phyloP scores from a whole-genome alignment of 2,888 invertebrate genomes.

The Dryadula phaetusa region DNA sequence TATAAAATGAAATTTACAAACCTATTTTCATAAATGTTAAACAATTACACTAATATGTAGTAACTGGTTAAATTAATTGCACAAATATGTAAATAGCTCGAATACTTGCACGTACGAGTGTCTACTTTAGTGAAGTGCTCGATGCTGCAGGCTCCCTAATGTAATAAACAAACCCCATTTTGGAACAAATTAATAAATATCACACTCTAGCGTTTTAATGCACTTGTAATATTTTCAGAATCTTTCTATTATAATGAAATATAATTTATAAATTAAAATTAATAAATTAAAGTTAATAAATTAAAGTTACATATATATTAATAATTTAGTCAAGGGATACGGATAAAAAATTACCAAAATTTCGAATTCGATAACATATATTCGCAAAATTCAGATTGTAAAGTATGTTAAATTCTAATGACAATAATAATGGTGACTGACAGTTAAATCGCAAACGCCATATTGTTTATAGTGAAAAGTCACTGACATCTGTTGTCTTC shows the following conservation, averaged over 20 bases:
- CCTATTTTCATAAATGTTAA: constrained; percentile 1
- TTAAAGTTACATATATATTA: background rate
- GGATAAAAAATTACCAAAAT: no score
- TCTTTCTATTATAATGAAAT: background rate
- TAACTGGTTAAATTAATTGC: constrained; percentile 15
- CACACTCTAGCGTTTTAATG: constrained; percentile 1
- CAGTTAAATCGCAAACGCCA: no score
- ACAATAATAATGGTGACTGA: no score
- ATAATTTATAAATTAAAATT: background rate
- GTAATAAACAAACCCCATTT: constrained; percentile 14
- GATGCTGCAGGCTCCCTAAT: constrained; percentile 13
- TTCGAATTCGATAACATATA: no score
- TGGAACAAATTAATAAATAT: constrained; percentile 13
- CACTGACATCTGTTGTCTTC: no score
- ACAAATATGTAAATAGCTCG: constrained; percentile 23
- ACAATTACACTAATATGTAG: constrained; percentile 13
- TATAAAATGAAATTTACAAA: no score
- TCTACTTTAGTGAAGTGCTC: constrained; percentile 10
- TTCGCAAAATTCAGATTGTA: no score
- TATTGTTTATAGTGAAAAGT: no score
- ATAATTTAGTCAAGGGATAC: background rate
- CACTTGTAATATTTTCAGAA: background rate
- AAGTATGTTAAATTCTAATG: no score
- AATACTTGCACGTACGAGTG: constrained; percentile 23
- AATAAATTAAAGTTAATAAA: no score